Conservation (phyloP, 2,113 vertebrate species). For the Thymallus thymallus region DNA sequence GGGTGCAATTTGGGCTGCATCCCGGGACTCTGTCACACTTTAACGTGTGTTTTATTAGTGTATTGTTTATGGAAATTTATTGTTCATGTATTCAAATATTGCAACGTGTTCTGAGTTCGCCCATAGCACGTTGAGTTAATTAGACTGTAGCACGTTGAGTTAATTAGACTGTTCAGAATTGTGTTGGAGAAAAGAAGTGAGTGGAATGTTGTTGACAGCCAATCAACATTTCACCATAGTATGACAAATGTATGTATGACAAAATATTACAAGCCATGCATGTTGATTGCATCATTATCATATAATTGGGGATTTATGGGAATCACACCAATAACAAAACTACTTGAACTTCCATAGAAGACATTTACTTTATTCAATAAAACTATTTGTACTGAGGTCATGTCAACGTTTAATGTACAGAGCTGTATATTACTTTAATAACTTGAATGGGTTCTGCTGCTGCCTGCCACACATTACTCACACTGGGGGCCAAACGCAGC, state of each 20-base stretch:
- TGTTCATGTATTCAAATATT: slow-evolving; percentile 79
- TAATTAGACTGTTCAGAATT: slow-evolving; percentile 72
- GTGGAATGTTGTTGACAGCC: slow-evolving; percentile 75
- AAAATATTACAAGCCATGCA: neutral
- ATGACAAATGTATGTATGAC: slow-evolving; percentile 54
- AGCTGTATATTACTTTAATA: too few species aligned
- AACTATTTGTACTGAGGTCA: too few species aligned
- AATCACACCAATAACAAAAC: too few species aligned
- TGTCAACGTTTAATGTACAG: too few species aligned
- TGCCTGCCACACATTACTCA: neutral
- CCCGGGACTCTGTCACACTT: slow-evolving; percentile 51
- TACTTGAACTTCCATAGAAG: too few species aligned
- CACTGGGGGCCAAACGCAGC: neutral
- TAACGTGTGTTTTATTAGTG: slow-evolving; percentile 53
- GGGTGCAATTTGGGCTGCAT: neutral
- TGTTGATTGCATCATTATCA: too few species aligned
- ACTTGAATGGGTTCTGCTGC: too few species aligned
- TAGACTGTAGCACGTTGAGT: slow-evolving; percentile 69
- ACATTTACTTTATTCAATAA: too few species aligned
- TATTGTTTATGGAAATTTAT: slow-evolving; percentile 79
- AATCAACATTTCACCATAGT: slow-evolving; percentile 73
- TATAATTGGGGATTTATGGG: too few species aligned
- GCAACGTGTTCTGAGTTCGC: slow-evolving; percentile 65
- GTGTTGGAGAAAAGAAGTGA: slow-evolving; percentile 49
- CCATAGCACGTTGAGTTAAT: slow-evolving; percentile 74